Evolutionary conservation across 2,888 invertebrate species (phyloP).

Genomic region (Camponotus fellah): DNA sequence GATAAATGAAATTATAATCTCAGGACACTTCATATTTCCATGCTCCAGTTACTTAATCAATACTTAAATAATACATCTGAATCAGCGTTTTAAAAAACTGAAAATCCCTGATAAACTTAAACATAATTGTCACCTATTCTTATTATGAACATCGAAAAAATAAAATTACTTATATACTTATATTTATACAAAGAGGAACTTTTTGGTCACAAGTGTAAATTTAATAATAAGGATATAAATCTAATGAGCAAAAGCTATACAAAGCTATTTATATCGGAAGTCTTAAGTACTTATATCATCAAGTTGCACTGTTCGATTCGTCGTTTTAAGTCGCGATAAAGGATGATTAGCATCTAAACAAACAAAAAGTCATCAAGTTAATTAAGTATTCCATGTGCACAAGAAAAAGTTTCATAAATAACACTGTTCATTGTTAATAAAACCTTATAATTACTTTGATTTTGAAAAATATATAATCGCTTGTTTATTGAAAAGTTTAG

Average conservation of each 20-base stretch:
- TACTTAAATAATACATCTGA: neutral
- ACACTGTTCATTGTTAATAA: conserved; percentile 12
- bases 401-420: neutral
- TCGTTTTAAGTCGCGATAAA: conserved; percentile 48
- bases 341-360: conserved; percentile 54
- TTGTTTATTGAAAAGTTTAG: neutral
- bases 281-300: neutral
- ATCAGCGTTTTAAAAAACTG: neutral
- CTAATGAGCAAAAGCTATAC: neutral
- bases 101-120: neutral
- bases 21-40: neutral
- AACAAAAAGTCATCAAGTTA: conserved; percentile 2
- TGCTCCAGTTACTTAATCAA: neutral
- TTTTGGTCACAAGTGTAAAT: neutral
- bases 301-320: neutral
- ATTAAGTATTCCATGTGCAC: neutral
- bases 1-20: neutral
- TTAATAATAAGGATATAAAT: neutral
- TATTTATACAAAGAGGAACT: neutral
- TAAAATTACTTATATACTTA: neutral
- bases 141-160: neutral
- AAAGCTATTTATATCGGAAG: neutral
- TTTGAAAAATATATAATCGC: neutral
- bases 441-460: neutral
- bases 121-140: neutral